Percentiles rank a stretch among this genome's conserved stretches.
Evolutionary conservation across 2,113 vertebrate species (phyloP).

Genomic region (Mesoclemmys tuberculata): DNA sequence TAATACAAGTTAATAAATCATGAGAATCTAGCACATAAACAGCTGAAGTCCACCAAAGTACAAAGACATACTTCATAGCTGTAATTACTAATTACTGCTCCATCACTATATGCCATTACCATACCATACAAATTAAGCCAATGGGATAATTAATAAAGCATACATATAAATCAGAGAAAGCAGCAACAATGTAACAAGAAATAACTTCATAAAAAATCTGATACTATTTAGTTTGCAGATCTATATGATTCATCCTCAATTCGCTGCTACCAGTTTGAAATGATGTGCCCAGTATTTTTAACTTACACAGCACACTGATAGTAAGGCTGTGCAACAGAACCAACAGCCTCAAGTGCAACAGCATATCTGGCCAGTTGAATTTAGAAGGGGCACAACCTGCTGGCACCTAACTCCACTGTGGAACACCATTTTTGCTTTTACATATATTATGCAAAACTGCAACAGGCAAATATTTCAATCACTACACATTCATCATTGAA

Average conservation of each 20-base stretch:
- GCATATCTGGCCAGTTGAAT: not conserved
- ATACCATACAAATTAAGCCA: too few relatives aligned
- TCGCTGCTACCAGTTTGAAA: not conserved
- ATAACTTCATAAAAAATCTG: not conserved
- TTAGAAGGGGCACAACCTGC: not conserved
- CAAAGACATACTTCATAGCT: not conserved
- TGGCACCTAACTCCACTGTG: not conserved
- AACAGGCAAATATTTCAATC: not conserved
- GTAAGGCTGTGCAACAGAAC: not conserved
- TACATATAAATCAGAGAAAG: not conserved
- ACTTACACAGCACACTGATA: not conserved
- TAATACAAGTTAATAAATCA: not conserved
- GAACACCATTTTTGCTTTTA: not conserved
- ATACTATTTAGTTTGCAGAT: not conserved
- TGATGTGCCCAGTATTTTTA: not conserved
- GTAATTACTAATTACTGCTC: not conserved
- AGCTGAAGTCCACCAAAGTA: not conserved
- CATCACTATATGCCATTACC: not conserved
- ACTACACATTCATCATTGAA: not conserved
- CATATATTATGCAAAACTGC: not conserved
- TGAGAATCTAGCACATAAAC: not conserved
- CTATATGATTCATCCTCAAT: not conserved
- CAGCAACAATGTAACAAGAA: not conserved
- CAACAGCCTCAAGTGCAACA: not conserved
- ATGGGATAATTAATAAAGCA: not conserved